Conservation (phyloP, 2,113 vertebrate genomes). For the Pyxicephalus adspersus region DNA sequence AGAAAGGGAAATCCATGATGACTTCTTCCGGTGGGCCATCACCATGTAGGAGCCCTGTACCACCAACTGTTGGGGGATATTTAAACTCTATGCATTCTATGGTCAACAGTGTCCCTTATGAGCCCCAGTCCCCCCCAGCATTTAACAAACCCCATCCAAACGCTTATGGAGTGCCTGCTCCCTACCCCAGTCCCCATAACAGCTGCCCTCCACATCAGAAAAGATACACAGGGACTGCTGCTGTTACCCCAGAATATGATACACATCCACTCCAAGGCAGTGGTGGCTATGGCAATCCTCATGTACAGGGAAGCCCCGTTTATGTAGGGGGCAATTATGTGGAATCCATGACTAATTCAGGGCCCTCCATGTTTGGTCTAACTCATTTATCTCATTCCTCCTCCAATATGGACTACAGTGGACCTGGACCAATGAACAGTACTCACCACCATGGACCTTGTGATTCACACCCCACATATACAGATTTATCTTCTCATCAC, state of each 20-base stretch:
- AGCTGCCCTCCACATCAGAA: conserved; percentile 92
- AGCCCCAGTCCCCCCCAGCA: conserved; percentile 89
- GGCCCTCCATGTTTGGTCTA: conserved; percentile 91
- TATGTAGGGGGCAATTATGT: conserved; percentile 94
- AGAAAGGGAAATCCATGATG: conserved; percentile 95
- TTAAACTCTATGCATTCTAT: conserved; percentile 97
- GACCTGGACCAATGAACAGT: conserved; percentile 88
- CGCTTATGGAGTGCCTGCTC: conserved; percentile 86
- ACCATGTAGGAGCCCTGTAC: conserved; percentile 87
- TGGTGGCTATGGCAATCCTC: conserved; percentile 88
- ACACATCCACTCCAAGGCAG: conserved; percentile 90
- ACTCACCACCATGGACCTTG: conserved; percentile 93
- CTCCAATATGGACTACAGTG: conserved; percentile 91
- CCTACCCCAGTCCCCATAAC: conserved; percentile 85
- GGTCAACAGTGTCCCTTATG: conserved; percentile 92
- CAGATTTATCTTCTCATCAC: conserved; percentile 96
- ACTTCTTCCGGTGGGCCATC: conserved; percentile 94
- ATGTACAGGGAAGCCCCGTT: conserved; percentile 95
- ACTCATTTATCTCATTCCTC: conserved; percentile 90
- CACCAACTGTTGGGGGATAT: conserved; percentile 84
- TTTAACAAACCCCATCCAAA: conserved; percentile 93
- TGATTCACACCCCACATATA: conserved; percentile 91
- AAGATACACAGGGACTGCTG: conserved; percentile 84
- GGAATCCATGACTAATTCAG: conserved; percentile 88
- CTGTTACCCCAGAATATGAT: conserved; percentile 91